Percentiles rank a stretch among this genome's conserved stretches.
Evolutionary conservation across 2,113 vertebrate genomes (phyloP).

Genomic region (Pogonocichla stellata): DNA sequence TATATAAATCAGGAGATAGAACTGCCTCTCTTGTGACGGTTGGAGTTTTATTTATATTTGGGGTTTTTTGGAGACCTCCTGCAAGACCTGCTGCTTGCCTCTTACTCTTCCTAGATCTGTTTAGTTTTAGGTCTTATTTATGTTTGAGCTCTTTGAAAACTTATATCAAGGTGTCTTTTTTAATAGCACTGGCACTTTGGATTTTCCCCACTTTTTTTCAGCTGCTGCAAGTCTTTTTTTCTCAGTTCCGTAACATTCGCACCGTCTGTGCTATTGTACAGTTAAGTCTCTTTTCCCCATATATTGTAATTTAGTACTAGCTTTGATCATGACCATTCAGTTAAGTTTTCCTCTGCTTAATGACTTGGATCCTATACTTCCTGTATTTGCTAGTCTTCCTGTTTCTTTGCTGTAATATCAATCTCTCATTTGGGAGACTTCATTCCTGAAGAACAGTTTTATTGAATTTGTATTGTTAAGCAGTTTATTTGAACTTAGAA

Average conservation of each 20-base stretch:
- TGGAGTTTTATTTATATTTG: neutral
- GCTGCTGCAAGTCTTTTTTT: neutral
- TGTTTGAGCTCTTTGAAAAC: neutral
- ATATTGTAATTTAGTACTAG: neutral
- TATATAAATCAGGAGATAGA: neutral
- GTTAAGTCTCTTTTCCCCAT: neutral
- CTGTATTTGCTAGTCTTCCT: neutral
- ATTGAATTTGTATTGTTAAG: neutral
- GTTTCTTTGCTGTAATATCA: neutral
- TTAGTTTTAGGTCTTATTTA: neutral
- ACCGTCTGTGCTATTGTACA: neutral
- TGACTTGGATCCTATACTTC: neutral
- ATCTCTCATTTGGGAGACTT: neutral
- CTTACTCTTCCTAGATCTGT: neutral
- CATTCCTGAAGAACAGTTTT: neutral
- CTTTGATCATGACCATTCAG: conserved; percentile 22
- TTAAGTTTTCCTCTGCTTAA: neutral
- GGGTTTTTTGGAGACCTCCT: neutral
- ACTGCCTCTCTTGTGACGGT: neutral
- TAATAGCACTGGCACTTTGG: neutral
- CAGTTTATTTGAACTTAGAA: neutral
- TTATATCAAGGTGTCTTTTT: neutral
- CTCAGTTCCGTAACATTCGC: neutral
- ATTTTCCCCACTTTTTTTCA: neutral
- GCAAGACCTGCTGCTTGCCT: neutral